Evolutionary conservation across 30 jellyfish, hydroid and myxozoan species (phyloP).

Genomic region (Chrysaora quinquecirrha): DNA sequence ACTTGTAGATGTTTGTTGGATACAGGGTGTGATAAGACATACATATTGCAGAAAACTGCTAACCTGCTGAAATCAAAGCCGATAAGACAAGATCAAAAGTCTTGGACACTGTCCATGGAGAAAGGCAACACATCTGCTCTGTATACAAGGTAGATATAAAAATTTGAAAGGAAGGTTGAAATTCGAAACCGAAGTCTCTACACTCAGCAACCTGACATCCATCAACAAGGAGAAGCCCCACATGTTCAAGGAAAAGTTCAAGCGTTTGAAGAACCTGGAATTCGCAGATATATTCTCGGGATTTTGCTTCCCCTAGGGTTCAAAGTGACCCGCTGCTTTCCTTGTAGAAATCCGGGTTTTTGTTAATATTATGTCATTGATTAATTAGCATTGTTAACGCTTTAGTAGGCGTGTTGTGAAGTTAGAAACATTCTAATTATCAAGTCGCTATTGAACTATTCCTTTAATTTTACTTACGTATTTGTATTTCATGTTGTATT

Average conservation of each 20-base stretch:
- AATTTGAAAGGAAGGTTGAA: background rate
- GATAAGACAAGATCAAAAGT: conserved; percentile 18
- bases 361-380: no score
- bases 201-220: background rate
- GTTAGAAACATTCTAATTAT: no score
- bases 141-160: background rate
- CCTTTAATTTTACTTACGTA: no score
- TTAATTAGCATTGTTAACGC: no score
- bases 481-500: no score
- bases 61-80: conserved; percentile 30
- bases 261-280: background rate
- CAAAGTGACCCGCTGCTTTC: no score
- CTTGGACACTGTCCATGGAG: conserved; percentile 42
- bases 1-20: conserved; percentile 23
- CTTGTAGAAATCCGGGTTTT: no score
- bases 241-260: background rate
- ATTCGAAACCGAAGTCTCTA: background rate
- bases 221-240: background rate
- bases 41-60: background rate
- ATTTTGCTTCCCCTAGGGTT: no score
- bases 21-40: conserved; percentile 47
- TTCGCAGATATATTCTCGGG: background rate
- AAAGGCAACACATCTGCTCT: conserved; percentile 38
- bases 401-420: no score
- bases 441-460: no score